Evolutionary conservation across 2,797 vertebrate genomes (phyloP), one percentile per base, ranked within the genome.

Genomic region (Eidolon dupreanum): DNA sequence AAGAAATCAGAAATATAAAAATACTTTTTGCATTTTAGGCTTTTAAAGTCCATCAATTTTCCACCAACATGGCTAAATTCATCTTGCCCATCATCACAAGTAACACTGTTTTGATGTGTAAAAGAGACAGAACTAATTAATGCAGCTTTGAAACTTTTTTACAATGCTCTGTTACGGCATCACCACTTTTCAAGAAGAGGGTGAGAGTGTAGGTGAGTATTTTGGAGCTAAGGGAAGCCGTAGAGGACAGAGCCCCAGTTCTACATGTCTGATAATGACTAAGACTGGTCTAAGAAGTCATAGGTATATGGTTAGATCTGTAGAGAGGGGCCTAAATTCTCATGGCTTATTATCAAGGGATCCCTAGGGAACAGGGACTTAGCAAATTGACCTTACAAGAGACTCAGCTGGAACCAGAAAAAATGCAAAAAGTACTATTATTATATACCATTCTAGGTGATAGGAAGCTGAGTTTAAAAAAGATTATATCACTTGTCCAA

Each of bases 51-150:
- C 68, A 75, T 92, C 90, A 61, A 22, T 92, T 94, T 95, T 92
- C 87, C 92, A 90, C 86, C 89, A 92, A 86, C 57, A 41, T n/a
- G 46, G 79, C 81, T 94, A 94, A 94, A 96, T 95, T 90, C 92
- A 75, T 81, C 66, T 75, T 41, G 51, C 78, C 49, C 92, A 59
- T 81, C 28, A 11, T 93, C 84, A 84, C 41, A 71, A 90, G 73
- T 85, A 46, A 24, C 68, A 78, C 20, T 61, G 36, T 83, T 81
- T 82, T 70, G 78, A 95, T 88, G 53, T 28, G 8, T 75, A 79
- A 90, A 95, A 79, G 33, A 85, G 70, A 88, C 24, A 92, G 36
- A 94, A 33, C 33, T 33, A 33, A 95, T 71, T 82, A 84, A 66
- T 24, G 17, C 28, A 65, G 74, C 33, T 86, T 63, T 77, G 65